Evolutionary conservation across 1,140 invertebrate genomes (phyloP).

Genomic region (Drosophila kohkoa): DNA sequence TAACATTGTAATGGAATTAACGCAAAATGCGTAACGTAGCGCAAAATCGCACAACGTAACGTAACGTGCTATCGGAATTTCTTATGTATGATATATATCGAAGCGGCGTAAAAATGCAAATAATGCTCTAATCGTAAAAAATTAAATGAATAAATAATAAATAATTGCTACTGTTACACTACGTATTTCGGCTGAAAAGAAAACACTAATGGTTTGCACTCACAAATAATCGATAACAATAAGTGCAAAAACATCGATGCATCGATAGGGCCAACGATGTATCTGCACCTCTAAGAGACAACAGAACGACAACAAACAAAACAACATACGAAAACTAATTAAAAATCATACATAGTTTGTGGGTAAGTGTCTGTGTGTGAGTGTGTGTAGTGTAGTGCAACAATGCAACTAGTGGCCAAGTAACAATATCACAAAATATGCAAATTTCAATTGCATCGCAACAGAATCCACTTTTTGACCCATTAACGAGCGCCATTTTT

Average conservation of each 20-base stretch:
- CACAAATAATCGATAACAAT: no score
- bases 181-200: no score
- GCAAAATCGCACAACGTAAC: constrained; percentile 6
- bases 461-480: constrained; percentile 27
- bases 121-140: no score
- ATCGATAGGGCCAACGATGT: neutral
- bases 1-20: neutral
- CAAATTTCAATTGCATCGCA: constrained; percentile 6
- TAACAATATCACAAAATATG: neutral
- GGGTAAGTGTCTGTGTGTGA: constrained; percentile 27
- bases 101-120: no score
- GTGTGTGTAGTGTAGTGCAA: neutral
- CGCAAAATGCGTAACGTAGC: neutral
- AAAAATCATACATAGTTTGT: constrained; percentile 12
- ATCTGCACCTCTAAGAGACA: no score
- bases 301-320: constrained; percentile 42
- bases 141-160: no score
- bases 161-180: no score
- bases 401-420: constrained; percentile 8
- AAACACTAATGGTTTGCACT: no score
- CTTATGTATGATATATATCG: no score
- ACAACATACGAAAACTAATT: constrained; percentile 33
- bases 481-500: constrained; percentile 71
- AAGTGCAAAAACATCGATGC: constrained; percentile 30
- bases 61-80: no score